These are phyloP conservation scores for Campoplex nolae DNA, from an alignment of 2,888 invertebrate genomes.

Conservation along the genomic window DNA sequence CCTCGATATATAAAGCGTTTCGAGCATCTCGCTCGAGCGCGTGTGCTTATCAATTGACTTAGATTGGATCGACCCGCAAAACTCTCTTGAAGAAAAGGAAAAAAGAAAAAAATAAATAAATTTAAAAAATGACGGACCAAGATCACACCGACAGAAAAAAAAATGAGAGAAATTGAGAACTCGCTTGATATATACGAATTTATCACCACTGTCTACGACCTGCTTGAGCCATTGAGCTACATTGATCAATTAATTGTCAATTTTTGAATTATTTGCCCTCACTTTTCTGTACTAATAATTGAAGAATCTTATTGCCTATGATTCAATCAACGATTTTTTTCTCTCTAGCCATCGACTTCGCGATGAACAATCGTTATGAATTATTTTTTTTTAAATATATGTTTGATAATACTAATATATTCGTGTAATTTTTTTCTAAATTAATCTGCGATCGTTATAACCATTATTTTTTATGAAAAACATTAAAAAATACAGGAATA, in stretches of 20 bases:
- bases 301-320: background rate
- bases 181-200: conserved; percentile 15
- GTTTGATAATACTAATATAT: too few species aligned
- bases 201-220: conserved; percentile 5
- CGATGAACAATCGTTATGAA: too few species aligned
- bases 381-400: too few species aligned
- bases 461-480: too few species aligned
- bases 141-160: background rate
- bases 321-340: conserved; percentile 1
- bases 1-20: conserved; percentile 15
- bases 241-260: conserved; percentile 28
- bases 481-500: too few species aligned
- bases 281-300: background rate
- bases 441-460: too few species aligned
- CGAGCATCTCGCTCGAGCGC: conserved; percentile 5
- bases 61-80: conserved; percentile 45
- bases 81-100: background rate
- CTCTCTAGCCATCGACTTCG: too few species aligned
- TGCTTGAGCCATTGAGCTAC: conserved; percentile 3
- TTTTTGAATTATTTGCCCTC: conserved; percentile 13
- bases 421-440: too few species aligned
- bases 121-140: background rate
- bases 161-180: background rate
- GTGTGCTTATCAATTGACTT: conserved; percentile 37
- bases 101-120: background rate